A percentile compares a stretch with the other conserved stretches of the same genome.
Conservation (phyloP, 35 echinoderm and acorn worm species). For the Amphiura filiformis region DNA sequence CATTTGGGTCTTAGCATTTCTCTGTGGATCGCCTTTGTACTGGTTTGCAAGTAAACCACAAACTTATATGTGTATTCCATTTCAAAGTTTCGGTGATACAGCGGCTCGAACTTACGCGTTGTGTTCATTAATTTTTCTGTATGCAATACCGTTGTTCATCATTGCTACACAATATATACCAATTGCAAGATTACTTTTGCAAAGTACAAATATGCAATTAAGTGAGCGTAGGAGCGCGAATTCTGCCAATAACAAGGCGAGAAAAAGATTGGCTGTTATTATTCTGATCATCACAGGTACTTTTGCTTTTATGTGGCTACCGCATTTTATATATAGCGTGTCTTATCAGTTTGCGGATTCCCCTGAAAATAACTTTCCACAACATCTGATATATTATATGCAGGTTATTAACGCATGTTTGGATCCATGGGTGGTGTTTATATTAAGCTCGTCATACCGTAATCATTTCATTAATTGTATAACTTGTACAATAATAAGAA, state of each 20-base stretch:
- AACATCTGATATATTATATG: not conserved
- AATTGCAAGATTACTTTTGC: not conserved
- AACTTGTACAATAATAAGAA: not conserved
- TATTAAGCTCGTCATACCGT: not conserved
- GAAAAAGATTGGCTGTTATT: not conserved
- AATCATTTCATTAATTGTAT: not conserved
- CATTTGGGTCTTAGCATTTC: not conserved
- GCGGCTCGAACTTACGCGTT: not conserved
- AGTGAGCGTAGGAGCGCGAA: not conserved
- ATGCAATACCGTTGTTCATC: not conserved
- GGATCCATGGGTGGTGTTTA: not conserved
- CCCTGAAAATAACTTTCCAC: not conserved
- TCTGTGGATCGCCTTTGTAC: not conserved
- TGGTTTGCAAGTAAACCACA: not conserved
- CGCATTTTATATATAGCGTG: not conserved
- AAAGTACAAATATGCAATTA: not conserved
- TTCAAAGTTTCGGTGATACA: not conserved
- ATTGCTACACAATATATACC: not conserved
- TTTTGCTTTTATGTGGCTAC: not conserved
- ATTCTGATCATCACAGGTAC: not conserved
- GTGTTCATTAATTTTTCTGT: not conserved
- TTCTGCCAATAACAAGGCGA: not conserved
- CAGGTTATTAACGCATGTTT: not conserved
- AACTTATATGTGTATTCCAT: not conserved
- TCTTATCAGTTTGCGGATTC: not conserved